These are phyloP conservation scores for Aurelia sp. DNA, from an alignment of 30 jellyfish, hydroid and myxozoan genomes.

Conservation along the genomic window DNA sequence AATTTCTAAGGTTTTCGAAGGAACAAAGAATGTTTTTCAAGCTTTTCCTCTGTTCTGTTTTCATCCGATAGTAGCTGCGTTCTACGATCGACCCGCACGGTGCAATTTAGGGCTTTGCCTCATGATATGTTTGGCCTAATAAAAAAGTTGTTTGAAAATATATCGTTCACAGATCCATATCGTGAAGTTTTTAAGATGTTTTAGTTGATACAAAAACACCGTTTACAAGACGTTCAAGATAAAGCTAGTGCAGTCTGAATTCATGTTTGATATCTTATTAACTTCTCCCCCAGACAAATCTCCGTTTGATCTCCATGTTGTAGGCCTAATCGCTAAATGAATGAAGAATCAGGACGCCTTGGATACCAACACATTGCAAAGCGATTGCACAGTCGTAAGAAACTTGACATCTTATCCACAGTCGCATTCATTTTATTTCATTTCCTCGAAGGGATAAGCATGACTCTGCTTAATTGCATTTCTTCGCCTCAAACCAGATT, in stretches of 20 bases:
- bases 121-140: too few relatives aligned
- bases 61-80: too few relatives aligned
- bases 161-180: too few relatives aligned
- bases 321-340: constrained; percentile 8
- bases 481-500: constrained; percentile 75
- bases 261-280: not conserved
- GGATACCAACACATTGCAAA: constrained; percentile 8
- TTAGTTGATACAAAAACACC: too few relatives aligned
- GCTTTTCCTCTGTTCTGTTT: too few relatives aligned
- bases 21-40: too few relatives aligned
- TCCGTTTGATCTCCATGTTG: not conserved
- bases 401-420: constrained; percentile 27
- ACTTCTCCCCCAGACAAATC: constrained; percentile 24
- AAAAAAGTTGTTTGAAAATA: too few relatives aligned
- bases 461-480: constrained; percentile 67
- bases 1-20: too few relatives aligned
- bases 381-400: constrained; percentile 31
- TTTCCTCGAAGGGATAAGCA: constrained; percentile 71
- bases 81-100: too few relatives aligned
- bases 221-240: too few relatives aligned
- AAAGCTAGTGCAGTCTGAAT: not conserved
- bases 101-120: too few relatives aligned
- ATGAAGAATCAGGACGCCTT: constrained; percentile 25
- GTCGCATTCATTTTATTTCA: constrained; percentile 43
- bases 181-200: too few relatives aligned